phyloP scores from a whole-genome alignment of 30 jellyfish, hydroid and myxozoan genomes.

The Turritopsis dohrnii region DNA sequence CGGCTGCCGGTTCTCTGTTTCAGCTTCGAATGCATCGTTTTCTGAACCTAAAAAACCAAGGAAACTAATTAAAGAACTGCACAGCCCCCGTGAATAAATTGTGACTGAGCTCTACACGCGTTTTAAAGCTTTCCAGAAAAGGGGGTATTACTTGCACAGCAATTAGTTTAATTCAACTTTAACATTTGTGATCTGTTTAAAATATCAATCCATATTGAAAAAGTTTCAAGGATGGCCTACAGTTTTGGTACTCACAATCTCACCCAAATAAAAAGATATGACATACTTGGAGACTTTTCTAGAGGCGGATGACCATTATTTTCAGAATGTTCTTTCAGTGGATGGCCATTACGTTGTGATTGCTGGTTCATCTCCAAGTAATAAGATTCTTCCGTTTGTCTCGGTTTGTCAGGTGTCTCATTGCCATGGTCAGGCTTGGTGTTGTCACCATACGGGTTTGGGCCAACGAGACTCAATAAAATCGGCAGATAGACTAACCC shows the following conservation, averaged over 20 bases:
- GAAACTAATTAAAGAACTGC: too few relatives aligned
- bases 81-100: too few relatives aligned
- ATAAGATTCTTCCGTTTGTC: neutral
- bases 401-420: neutral
- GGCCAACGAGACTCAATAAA: conserved; percentile 73
- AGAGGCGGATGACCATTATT: neutral
- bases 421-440: neutral
- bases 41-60: neutral
- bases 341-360: neutral
- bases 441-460: conserved; percentile 13
- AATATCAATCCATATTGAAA: neutral
- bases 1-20: too few relatives aligned
- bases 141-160: too few relatives aligned
- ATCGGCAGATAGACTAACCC: conserved; percentile 81
- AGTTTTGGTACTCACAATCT: neutral
- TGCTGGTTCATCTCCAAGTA: neutral
- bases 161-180: too few relatives aligned
- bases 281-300: neutral
- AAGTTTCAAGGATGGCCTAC: neutral
- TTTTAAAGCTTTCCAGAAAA: too few relatives aligned
- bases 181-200: too few relatives aligned
- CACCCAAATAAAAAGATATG: neutral
- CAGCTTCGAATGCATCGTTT: neutral
- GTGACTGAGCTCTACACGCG: too few relatives aligned
- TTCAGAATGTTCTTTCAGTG: neutral